phyloP scores from a whole-genome alignment of 2,113 vertebrate species.

The Tylochromis polylepis region DNA sequence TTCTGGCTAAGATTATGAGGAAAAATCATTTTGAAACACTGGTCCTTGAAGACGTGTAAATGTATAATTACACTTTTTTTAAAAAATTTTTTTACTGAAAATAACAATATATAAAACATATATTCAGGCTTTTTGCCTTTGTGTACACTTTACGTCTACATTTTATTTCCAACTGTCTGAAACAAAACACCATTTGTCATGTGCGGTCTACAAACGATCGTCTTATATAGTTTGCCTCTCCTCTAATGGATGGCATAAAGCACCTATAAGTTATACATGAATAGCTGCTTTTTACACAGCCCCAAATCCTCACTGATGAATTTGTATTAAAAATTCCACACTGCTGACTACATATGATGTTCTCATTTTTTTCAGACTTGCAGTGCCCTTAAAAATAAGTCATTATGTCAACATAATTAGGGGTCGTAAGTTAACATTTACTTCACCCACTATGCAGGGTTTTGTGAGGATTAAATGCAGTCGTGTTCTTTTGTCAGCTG shows the following conservation, averaged over 20 bases:
- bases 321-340: not conserved
- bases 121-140: not conserved
- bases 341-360: not conserved
- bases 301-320: not conserved
- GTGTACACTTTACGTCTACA: not conserved
- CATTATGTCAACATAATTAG: slow-evolving; percentile 26
- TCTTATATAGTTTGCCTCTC: not conserved
- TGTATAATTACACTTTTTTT: not conserved
- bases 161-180: not conserved
- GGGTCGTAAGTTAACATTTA: slow-evolving; percentile 25
- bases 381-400: not conserved
- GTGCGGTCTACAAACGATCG: not conserved
- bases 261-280: not conserved
- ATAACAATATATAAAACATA: too few species aligned
- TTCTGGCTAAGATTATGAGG: not conserved
- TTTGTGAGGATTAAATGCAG: slow-evolving; percentile 21
- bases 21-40: not conserved
- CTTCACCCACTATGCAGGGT: not conserved
- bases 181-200: not conserved
- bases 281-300: not conserved
- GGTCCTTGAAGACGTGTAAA: not conserved
- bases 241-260: not conserved
- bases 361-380: not conserved
- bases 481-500: slow-evolving; percentile 28
- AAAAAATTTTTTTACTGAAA: not conserved